Percentiles rank a stretch among this genome's conserved stretches.
Conservation (phyloP, 2,888 invertebrate genomes). For the Sympetrum striolatum region DNA sequence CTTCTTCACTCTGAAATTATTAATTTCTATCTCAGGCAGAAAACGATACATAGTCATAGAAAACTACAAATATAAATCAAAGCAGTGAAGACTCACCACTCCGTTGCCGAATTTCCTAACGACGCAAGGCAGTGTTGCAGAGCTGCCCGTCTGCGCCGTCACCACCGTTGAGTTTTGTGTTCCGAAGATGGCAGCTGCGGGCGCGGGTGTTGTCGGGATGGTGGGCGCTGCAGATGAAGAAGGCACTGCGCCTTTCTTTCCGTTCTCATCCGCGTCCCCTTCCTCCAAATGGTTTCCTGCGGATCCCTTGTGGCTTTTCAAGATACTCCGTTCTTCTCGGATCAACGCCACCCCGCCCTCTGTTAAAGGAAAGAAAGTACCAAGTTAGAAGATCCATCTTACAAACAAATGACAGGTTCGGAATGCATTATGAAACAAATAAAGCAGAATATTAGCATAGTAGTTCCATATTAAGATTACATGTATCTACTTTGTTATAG, state of each 20-base stretch:
- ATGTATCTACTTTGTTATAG: too few species aligned
- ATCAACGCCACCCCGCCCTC: neutral
- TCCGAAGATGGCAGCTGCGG: conserved; percentile 48
- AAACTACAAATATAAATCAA: neutral
- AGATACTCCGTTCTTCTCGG: conserved; percentile 22
- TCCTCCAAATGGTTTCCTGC: conserved; percentile 8
- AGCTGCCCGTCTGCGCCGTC: conserved; percentile 52
- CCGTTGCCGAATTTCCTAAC: conserved; percentile 53
- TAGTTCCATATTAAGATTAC: too few species aligned
- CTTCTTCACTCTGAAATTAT: too few species aligned
- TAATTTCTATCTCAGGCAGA: too few species aligned
- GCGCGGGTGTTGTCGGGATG: neutral
- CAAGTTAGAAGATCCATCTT: neutral
- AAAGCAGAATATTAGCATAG: too few species aligned
- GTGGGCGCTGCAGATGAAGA: neutral
- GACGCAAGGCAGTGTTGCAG: conserved; percentile 53
- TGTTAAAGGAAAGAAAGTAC: neutral
- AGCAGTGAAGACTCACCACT: conserved; percentile 50
- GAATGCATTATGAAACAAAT: too few species aligned
- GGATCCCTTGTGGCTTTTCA: conserved; percentile 5
- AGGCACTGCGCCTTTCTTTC: neutral
- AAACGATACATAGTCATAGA: too few species aligned
- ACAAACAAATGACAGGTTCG: neutral
- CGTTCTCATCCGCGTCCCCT: neutral
- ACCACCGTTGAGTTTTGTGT: conserved; percentile 53